A percentile compares a stretch with the other conserved stretches of the same genome.
These are phyloP conservation scores for Ursus arctos DNA, from an alignment of 2,113 vertebrate genomes.

Conservation along the genomic window DNA sequence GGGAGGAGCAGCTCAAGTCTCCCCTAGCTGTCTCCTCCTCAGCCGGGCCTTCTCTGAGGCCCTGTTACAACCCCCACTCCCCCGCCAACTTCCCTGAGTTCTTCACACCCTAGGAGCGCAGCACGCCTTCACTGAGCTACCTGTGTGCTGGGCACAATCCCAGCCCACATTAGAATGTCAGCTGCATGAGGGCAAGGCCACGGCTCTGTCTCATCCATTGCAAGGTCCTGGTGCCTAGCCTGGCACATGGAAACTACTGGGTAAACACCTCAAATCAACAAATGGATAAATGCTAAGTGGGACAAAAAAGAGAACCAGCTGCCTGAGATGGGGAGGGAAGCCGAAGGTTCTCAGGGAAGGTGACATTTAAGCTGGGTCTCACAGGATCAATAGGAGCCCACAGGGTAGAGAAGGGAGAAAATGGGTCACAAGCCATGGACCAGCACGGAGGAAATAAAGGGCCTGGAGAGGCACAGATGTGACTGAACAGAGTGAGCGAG, in stretches of 20 bases:
- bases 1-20: neutral
- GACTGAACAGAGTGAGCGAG: neutral
- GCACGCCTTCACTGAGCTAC: accelerated
- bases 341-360: neutral
- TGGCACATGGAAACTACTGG: neutral
- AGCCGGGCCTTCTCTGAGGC: neutral
- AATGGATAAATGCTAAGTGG: too few relatives aligned
- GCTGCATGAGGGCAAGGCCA: neutral
- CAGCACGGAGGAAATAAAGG: neutral
- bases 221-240: neutral
- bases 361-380: neutral
- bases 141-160: neutral
- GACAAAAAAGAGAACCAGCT: too few relatives aligned
- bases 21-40: neutral
- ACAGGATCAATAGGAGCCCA: neutral
- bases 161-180: accelerated
- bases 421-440: too few relatives aligned
- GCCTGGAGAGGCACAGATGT: neutral
- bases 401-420: neutral
- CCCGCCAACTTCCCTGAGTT: accelerated
- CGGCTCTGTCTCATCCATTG: neutral
- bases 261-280: neutral
- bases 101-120: accelerated
- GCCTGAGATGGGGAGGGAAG: neutral
- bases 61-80: neutral